phyloP scores from a whole-genome alignment of 2,888 invertebrate genomes.

The Parelbella ahira region DNA sequence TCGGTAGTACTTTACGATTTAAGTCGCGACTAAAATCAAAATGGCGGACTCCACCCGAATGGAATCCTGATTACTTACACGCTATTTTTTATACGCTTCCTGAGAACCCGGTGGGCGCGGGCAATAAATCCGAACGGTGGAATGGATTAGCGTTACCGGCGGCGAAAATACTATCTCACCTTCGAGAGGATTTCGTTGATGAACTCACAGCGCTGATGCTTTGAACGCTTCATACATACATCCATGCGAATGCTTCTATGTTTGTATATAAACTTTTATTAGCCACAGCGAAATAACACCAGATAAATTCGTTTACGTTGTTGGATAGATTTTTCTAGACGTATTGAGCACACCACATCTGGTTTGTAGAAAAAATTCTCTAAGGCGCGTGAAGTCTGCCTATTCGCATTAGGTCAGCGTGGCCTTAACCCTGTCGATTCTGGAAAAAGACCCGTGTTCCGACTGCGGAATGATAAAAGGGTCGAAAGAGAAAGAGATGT shows the following conservation, averaged over 20 bases:
- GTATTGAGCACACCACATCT: too few relatives aligned
- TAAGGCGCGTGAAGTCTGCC: too few relatives aligned
- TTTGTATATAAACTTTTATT: background rate
- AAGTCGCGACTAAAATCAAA: conserved; percentile 20
- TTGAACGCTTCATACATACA: conserved; percentile 1
- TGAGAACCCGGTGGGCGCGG: conserved; percentile 20
- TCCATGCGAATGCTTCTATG: background rate
- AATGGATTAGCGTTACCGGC: conserved; percentile 23
- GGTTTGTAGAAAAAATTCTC: too few relatives aligned
- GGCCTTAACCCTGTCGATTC: too few relatives aligned
- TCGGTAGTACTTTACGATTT: too few relatives aligned
- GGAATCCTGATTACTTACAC: conserved; percentile 26
- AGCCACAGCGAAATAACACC: too few relatives aligned
- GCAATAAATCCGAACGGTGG: conserved; percentile 23
- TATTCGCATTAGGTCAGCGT: too few relatives aligned
- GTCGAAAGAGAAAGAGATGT: too few relatives aligned
- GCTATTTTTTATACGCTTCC: conserved; percentile 26
- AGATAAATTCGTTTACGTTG: too few relatives aligned
- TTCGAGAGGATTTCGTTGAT: conserved; percentile 31
- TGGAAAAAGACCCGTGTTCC: too few relatives aligned
- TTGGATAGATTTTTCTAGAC: too few relatives aligned
- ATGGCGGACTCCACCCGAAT: conserved; percentile 22
- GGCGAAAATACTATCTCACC: conserved; percentile 18
- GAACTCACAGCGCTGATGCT: conserved; percentile 4
- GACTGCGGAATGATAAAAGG: too few relatives aligned